A percentile compares a stretch with the other conserved stretches of the same genome.
Evolutionary conservation across 2,888 invertebrate species (phyloP).

Genomic region (Pammene fasciana): DNA sequence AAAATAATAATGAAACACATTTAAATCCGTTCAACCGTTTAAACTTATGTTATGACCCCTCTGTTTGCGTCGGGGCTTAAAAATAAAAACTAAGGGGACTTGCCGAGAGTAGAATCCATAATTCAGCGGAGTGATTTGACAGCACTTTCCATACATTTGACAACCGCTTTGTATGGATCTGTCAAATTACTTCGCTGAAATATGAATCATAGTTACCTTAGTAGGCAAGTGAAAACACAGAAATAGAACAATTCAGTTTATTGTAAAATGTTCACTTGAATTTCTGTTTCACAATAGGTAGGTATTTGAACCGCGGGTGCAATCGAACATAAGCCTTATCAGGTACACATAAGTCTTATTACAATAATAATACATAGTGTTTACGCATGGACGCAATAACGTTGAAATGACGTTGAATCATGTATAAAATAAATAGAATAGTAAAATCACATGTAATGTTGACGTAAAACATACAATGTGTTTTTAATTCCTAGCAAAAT

Average conservation of each 20-base stretch:
- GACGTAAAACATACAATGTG: neutral
- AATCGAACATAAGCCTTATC: constrained; percentile 9
- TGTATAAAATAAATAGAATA: neutral
- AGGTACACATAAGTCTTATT: constrained; percentile 2
- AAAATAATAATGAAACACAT: no score
- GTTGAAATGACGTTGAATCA: constrained; percentile 2
- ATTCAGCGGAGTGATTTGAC: no score
- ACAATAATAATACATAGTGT: neutral
- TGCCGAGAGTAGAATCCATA: no score
- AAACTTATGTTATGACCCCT: no score
- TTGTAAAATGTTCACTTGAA: neutral
- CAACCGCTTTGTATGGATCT: no score
- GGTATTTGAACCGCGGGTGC: neutral
- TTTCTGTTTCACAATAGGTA: neutral
- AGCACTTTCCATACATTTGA: no score
- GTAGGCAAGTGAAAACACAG: neutral
- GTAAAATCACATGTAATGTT: constrained; percentile 1
- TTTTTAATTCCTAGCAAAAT: no score
- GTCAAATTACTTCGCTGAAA: no score
- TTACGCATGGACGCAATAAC: neutral
- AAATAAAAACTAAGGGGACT: no score
- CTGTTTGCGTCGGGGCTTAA: no score
- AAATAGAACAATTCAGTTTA: constrained; percentile 8
- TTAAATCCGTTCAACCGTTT: no score
- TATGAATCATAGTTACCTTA: no score